phyloP scores from a whole-genome alignment of 2,888 invertebrate species.

The Atethmia centrago region DNA sequence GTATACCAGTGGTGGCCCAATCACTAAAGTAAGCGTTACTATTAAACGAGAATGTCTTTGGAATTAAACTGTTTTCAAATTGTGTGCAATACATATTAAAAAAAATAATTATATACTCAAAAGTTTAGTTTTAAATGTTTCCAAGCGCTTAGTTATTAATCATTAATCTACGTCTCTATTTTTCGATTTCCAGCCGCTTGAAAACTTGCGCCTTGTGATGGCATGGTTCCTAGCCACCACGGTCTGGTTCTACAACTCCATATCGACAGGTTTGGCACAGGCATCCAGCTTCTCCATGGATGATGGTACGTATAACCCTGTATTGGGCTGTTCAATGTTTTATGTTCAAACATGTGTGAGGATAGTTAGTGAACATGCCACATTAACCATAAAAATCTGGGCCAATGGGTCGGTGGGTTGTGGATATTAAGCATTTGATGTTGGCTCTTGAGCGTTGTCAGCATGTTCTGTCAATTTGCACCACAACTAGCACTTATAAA shows the following conservation, averaged over 20 bases:
- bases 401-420: constrained; percentile 64
- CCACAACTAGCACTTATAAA: constrained; percentile 80
- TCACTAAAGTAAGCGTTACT: no score
- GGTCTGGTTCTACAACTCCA: constrained; percentile 91
- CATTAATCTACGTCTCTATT: not conserved
- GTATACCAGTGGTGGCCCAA: no score
- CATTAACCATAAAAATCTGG: constrained; percentile 13
- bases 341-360: constrained; percentile 25
- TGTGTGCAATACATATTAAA: no score
- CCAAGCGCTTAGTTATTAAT: no score
- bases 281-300: constrained; percentile 86
- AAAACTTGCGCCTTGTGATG: constrained; percentile 89
- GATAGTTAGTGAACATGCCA: constrained; percentile 38
- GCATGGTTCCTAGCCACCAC: constrained; percentile 91
- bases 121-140: no score
- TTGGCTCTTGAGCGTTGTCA: constrained; percentile 82
- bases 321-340: constrained; percentile 27
- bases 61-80: no score
- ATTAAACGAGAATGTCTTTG: no score
- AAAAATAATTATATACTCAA: no score
- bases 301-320: constrained; percentile 80
- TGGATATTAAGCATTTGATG: constrained; percentile 71
- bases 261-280: constrained; percentile 87
- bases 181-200: constrained; percentile 88
- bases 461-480: constrained; percentile 85